phyloP scores from a whole-genome alignment of 2,888 invertebrate genomes.

The Panopea generosa region DNA sequence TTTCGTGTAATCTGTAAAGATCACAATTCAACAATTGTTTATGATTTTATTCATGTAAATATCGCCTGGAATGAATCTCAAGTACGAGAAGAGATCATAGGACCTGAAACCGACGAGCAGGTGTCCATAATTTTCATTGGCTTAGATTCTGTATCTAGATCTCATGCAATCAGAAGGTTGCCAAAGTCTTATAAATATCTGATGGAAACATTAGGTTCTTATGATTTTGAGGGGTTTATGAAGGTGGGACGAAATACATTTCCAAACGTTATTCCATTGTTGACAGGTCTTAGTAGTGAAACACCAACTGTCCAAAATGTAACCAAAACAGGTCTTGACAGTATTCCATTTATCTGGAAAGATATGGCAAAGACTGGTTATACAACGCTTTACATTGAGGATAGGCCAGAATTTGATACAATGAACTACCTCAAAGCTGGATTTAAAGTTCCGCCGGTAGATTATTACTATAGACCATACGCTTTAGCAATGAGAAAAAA shows the following conservation, averaged over 20 bases:
- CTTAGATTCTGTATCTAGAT: conserved; percentile 47
- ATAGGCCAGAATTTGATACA: conserved; percentile 35
- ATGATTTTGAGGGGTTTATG: conserved; percentile 62
- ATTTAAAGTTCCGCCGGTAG: conserved; percentile 36
- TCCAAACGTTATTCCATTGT: conserved; percentile 59
- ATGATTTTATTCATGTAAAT: conserved; percentile 50
- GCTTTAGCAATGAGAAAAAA: conserved; percentile 32
- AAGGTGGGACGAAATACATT: conserved; percentile 62
- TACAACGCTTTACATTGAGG: conserved; percentile 41
- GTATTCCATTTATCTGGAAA: conserved; percentile 48
- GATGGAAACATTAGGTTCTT: conserved; percentile 41
- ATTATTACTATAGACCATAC: conserved; percentile 46
- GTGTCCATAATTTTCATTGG: conserved; percentile 48
- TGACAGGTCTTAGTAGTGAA: conserved; percentile 46
- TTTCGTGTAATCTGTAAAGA: conserved; percentile 40
- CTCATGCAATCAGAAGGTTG: conserved; percentile 50
- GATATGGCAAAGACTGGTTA: conserved; percentile 16
- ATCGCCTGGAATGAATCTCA: conserved; percentile 24
- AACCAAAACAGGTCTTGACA: conserved; percentile 21
- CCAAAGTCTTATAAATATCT: conserved; percentile 59
- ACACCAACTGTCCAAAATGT: conserved; percentile 23
- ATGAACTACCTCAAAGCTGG: conserved; percentile 41
- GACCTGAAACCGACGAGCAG: conserved; percentile 34
- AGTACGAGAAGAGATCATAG: conserved; percentile 17
- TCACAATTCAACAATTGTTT: conserved; percentile 7